Conservation (phyloP, 1,140 invertebrate genomes). For the Micrasema longulum region DNA sequence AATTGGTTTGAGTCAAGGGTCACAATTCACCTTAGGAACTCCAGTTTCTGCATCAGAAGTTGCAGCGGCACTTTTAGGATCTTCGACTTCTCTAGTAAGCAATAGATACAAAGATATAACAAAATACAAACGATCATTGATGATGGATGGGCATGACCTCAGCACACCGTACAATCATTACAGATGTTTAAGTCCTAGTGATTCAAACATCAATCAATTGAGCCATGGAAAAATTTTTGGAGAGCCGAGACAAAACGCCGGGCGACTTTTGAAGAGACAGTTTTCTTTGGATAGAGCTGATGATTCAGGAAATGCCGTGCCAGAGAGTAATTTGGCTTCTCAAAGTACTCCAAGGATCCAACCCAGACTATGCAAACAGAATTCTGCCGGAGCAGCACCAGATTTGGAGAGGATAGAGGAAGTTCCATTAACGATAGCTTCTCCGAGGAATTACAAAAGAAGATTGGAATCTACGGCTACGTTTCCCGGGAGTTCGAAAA, state of each 20-base stretch:
- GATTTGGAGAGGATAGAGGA: slow-evolving; percentile 80
- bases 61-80: slow-evolving; percentile 68
- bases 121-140: slow-evolving; percentile 59
- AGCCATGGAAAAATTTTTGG: slow-evolving; percentile 60
- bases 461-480: slow-evolving; percentile 48
- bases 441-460: slow-evolving; percentile 50
- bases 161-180: slow-evolving; percentile 80
- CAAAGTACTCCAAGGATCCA: slow-evolving; percentile 54
- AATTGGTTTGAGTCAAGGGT: slow-evolving; percentile 31
- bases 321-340: slow-evolving; percentile 56
- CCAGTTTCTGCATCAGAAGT: slow-evolving; percentile 69
- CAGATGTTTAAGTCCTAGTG: slow-evolving; percentile 78
- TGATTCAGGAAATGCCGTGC: slow-evolving; percentile 60
- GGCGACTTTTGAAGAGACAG: slow-evolving; percentile 73
- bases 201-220: slow-evolving; percentile 65
- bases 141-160: slow-evolving; percentile 72
- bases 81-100: slow-evolving; percentile 64
- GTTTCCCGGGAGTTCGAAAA: slow-evolving; percentile 52
- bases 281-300: slow-evolving; percentile 79
- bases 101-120: slow-evolving; percentile 55
- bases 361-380: slow-evolving; percentile 74
- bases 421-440: slow-evolving; percentile 62
- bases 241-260: slow-evolving; percentile 59
- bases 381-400: slow-evolving; percentile 76
- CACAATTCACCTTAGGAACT: slow-evolving; percentile 59